Percentiles rank a stretch among this genome's conserved stretches.
Conservation (phyloP, 30 jellyfish, hydroid and myxozoan species). For the Catostylus mosaicus region DNA sequence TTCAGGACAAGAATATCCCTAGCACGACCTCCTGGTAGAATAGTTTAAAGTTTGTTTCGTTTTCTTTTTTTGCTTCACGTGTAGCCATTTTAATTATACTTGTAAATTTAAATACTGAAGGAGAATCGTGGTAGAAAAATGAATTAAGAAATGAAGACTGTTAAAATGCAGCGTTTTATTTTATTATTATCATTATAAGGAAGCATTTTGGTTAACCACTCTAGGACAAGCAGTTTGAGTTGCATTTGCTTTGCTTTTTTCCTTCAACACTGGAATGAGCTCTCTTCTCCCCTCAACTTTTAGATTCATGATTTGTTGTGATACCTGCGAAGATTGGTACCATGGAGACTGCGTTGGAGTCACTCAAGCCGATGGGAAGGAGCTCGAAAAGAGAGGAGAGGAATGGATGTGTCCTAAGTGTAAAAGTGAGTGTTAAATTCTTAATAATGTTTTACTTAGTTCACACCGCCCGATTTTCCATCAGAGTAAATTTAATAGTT, state of each 20-base stretch:
- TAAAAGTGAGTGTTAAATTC: conserved; percentile 69
- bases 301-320: conserved; percentile 98
- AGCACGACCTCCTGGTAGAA: conserved; percentile 33
- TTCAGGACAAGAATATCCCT: not conserved
- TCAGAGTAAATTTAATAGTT: too few relatives aligned
- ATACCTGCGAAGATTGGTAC: conserved; percentile 97
- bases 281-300: not conserved
- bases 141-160: too few relatives aligned
- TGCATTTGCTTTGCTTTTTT: not conserved
- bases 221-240: too few relatives aligned
- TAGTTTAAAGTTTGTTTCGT: not conserved
- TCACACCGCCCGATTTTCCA: too few relatives aligned
- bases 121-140: too few relatives aligned
- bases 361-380: conserved; percentile 92
- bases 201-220: too few relatives aligned
- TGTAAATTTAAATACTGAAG: too few relatives aligned
- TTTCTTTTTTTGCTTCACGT: not conserved
- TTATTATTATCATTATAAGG: too few relatives aligned
- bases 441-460: too few relatives aligned
- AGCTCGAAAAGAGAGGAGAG: conserved; percentile 96
- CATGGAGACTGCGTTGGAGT: conserved; percentile 99
- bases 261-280: not conserved
- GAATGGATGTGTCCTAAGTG: conserved; percentile 98
- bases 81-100: too few relatives aligned
- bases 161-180: too few relatives aligned